These are phyloP conservation scores for Prenolepis imparis DNA, from an alignment of 2,888 invertebrate genomes.

Conservation along the genomic window DNA sequence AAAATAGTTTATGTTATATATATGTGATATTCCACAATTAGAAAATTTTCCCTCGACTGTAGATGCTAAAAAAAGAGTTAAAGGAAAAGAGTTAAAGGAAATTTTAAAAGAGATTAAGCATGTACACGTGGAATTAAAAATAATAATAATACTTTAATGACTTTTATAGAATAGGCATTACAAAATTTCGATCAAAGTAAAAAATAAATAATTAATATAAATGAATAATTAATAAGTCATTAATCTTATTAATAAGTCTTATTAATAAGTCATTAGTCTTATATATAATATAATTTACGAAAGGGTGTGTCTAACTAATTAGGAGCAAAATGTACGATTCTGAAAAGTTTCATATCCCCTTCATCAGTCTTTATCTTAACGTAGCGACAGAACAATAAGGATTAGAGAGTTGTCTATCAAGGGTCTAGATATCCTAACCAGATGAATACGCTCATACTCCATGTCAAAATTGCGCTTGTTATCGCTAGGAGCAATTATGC, in stretches of 20 bases:
- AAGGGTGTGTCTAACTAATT: conserved; percentile 27
- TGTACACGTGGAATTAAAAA: neutral
- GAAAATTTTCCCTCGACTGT: neutral
- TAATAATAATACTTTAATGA: neutral
- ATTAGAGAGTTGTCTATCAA: conserved; percentile 19
- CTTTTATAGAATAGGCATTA: neutral
- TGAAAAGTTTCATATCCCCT: conserved; percentile 16
- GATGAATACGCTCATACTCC: conserved; percentile 45
- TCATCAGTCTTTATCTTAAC: conserved; percentile 4
- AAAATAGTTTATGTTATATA: neutral
- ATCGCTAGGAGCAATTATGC: conserved; percentile 33
- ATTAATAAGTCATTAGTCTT: neutral
- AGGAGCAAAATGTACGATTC: conserved; percentile 12
- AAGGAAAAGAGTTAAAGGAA: neutral
- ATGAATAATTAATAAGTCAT: neutral
- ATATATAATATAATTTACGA: conserved; percentile 17
- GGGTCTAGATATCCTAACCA: conserved; percentile 15
- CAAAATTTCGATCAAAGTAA: neutral
- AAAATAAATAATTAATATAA: neutral
- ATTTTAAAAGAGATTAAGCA: neutral
- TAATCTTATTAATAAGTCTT: conserved; percentile 13
- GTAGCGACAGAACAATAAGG: conserved; percentile 33
- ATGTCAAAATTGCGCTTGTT: conserved; percentile 45
- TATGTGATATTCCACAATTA: neutral
- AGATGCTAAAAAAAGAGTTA: neutral